phyloP scores from a whole-genome alignment of 2,888 invertebrate genomes.

The Tinea semifulvella region DNA sequence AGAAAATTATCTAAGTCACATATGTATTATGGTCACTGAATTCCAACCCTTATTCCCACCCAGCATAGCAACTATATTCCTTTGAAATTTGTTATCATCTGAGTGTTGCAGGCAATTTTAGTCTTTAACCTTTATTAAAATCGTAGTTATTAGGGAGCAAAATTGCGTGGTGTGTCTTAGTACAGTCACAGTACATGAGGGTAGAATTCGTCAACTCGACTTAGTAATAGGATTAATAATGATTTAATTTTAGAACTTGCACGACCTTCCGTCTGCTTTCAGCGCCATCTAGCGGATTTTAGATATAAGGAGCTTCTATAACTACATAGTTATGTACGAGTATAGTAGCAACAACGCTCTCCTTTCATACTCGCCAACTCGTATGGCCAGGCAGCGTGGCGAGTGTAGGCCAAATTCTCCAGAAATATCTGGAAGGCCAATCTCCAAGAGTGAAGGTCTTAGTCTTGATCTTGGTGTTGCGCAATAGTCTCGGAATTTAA shows the following conservation, averaged over 20 bases:
- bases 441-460: no score
- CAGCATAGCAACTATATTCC: neutral
- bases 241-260: slow-evolving; percentile 9
- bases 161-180: neutral
- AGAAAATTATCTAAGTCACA: slow-evolving; percentile 2
- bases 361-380: no score
- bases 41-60: neutral
- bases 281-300: slow-evolving; percentile 5
- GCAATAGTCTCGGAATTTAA: no score
- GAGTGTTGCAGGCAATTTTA: neutral
- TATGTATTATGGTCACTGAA: no score
- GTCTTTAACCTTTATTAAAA: neutral
- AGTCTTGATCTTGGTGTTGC: no score
- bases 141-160: neutral
- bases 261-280: slow-evolving; percentile 1
- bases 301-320: no score
- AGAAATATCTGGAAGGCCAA: no score
- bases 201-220: slow-evolving; percentile 4
- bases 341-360: no score
- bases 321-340: no score
- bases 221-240: slow-evolving; percentile 11
- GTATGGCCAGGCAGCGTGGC: no score
- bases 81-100: neutral
- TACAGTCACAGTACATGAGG: slow-evolving; percentile 6
- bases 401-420: no score